A percentile compares a stretch with the other conserved stretches of the same genome.
These are phyloP conservation scores for Mungos mungo DNA, from an alignment of 2,113 vertebrate species.

Conservation along the genomic window DNA sequence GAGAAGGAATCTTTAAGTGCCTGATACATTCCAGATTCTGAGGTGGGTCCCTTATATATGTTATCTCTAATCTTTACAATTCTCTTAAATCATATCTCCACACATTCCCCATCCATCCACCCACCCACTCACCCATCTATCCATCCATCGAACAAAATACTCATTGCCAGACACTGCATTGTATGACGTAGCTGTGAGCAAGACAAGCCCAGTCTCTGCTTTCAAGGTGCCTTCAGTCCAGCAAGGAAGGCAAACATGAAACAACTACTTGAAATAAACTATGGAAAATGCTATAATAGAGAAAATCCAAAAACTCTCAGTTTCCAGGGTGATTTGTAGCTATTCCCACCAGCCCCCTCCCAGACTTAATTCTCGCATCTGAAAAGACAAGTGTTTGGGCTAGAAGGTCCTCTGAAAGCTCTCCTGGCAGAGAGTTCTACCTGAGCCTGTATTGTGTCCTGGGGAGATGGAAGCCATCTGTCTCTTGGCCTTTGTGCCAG, in stretches of 20 bases:
- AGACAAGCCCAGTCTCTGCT: not conserved
- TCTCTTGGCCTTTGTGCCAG: not conserved
- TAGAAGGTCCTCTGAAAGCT: not conserved
- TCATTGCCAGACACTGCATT: not conserved
- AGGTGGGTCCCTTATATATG: not conserved
- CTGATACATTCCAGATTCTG: not conserved
- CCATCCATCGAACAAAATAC: not conserved
- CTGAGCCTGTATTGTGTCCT: not conserved
- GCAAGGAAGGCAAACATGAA: not conserved
- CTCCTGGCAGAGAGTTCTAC: not conserved
- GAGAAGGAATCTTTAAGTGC: constrained; percentile 14
- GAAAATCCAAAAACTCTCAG: not conserved
- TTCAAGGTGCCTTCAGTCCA: not conserved
- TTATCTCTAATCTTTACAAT: not conserved
- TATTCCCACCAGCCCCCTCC: not conserved
- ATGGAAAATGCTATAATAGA: not conserved
- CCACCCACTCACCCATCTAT: not conserved
- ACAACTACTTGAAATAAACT: not conserved
- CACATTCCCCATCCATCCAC: not conserved
- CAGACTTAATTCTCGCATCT: not conserved
- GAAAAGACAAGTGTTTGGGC: not conserved
- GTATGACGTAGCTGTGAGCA: not conserved
- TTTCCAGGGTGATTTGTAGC: not conserved
- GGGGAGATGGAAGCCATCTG: not conserved
- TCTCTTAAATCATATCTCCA: not conserved